Evolutionary conservation across 2,888 invertebrate genomes (phyloP).

Genomic region (Leptinotarsa rubiginosa): DNA sequence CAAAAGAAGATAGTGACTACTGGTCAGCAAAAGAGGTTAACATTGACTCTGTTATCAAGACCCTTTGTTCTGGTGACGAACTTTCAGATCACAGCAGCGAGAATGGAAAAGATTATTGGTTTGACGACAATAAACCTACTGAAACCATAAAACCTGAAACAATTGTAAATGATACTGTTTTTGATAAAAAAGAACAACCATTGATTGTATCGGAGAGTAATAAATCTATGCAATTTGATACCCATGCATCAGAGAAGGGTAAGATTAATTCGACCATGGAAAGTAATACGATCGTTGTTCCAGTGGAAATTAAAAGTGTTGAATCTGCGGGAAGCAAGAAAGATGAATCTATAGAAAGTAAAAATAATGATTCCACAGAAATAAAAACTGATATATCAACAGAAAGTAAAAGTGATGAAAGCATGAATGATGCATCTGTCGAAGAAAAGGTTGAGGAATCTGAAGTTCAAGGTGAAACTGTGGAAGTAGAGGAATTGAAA

Average conservation of each 20-base stretch:
- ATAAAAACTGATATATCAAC: not conserved
- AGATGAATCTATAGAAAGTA: not conserved
- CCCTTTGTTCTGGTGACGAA: slow-evolving; percentile 71
- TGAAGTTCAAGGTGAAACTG: slow-evolving; percentile 45
- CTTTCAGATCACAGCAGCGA: slow-evolving; percentile 63
- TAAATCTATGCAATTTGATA: not conserved
- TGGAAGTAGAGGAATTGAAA: slow-evolving; percentile 61
- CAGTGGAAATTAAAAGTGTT: slow-evolving; percentile 40
- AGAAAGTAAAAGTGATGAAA: not conserved
- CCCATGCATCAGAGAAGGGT: not conserved
- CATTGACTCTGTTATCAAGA: slow-evolving; percentile 85
- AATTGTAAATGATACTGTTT: slow-evolving; percentile 25
- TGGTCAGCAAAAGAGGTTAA: slow-evolving; percentile 85
- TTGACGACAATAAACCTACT: slow-evolving; percentile 45
- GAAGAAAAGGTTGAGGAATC: slow-evolving; percentile 1
- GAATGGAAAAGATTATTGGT: slow-evolving; percentile 59
- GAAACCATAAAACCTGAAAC: slow-evolving; percentile 32
- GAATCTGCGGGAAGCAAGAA: not conserved
- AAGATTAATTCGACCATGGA: not conserved
- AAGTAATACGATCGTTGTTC: not conserved
- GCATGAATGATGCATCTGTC: not conserved
- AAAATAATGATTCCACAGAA: not conserved
- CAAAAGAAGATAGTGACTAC: slow-evolving; percentile 71
- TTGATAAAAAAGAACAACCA: slow-evolving; percentile 37
- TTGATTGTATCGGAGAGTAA: slow-evolving; percentile 39